These are phyloP conservation scores for Phocoena phocoena DNA, from an alignment of 2,113 vertebrate species.

Conservation along the genomic window DNA sequence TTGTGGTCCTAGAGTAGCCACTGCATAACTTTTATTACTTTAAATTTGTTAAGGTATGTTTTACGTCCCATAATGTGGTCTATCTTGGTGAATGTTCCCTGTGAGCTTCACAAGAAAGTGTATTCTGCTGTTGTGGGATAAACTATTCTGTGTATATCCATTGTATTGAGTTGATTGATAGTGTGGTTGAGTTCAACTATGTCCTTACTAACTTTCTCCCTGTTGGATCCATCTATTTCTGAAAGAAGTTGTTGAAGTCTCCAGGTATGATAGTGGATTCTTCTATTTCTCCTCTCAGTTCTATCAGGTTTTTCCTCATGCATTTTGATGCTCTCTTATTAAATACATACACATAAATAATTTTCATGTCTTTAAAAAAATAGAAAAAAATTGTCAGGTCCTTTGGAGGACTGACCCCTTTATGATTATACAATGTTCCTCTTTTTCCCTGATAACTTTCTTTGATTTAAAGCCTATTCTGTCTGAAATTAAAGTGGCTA, in stretches of 20 bases:
- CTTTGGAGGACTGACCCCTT: neutral
- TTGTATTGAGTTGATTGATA: neutral
- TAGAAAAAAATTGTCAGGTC: neutral
- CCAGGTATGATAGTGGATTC: neutral
- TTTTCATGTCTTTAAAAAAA: neutral
- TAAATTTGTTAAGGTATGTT: neutral
- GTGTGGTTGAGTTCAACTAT: neutral
- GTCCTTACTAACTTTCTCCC: neutral
- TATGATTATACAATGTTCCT: neutral
- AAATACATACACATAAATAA: neutral
- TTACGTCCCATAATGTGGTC: neutral
- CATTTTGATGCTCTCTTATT: neutral
- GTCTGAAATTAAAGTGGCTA: neutral
- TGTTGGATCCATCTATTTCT: neutral
- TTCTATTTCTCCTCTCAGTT: neutral
- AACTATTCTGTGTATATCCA: neutral
- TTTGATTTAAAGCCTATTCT: neutral
- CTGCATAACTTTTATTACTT: neutral
- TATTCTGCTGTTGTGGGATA: neutral
- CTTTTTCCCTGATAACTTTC: neutral
- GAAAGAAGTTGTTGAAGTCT: neutral
- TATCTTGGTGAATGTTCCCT: neutral
- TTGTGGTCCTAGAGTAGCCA: neutral
- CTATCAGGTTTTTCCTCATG: neutral
- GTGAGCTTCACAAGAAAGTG: neutral